Conservation (phyloP, 2,113 vertebrate species). For the Tetrax tetrax region DNA sequence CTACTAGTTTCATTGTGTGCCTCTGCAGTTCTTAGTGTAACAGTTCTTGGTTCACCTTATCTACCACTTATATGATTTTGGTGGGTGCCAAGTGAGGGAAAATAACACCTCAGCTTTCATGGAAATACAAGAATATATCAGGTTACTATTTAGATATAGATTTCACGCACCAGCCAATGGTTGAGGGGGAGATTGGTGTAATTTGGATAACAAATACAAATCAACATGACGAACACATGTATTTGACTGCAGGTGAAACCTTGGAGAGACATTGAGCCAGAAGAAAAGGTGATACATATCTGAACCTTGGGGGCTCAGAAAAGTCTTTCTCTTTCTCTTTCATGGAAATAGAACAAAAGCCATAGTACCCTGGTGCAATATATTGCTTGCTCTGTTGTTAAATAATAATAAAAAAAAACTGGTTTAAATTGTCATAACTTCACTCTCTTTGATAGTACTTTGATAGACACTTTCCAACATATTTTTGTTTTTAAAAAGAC, state of each 20-base stretch:
- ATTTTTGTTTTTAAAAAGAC: neutral
- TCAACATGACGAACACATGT: neutral
- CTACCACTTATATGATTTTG: neutral
- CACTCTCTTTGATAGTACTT: neutral
- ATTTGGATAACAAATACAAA: neutral
- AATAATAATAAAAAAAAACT: neutral
- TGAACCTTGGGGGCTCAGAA: neutral
- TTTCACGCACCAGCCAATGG: neutral
- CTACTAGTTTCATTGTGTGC: neutral
- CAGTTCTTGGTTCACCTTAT: neutral
- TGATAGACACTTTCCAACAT: neutral
- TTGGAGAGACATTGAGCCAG: neutral
- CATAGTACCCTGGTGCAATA: too few species aligned
- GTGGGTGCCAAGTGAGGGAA: neutral
- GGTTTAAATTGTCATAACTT: neutral
- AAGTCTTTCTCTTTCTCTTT: neutral
- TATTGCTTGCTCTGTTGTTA: neutral
- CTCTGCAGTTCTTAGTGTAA: neutral
- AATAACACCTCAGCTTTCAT: fast-evolving
- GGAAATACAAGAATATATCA: neutral
- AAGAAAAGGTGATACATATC: neutral
- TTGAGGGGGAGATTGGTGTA: fast-evolving
- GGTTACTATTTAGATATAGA: neutral
- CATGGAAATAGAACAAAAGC: too few species aligned
- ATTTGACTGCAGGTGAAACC: neutral